Conservation (phyloP, 2,113 vertebrate species). For the Tylochromis polylepis region DNA sequence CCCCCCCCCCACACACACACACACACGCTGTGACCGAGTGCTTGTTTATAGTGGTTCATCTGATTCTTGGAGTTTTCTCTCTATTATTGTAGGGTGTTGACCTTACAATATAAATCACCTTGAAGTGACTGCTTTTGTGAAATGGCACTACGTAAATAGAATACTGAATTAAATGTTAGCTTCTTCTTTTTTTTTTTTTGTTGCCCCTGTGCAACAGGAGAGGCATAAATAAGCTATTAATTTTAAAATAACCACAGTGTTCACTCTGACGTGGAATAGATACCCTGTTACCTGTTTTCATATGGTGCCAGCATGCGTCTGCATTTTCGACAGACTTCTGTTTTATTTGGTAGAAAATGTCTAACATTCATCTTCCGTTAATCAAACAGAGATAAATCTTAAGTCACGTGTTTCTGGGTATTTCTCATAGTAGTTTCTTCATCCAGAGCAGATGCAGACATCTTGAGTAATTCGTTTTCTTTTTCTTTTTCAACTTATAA, state of each 20-base stretch:
- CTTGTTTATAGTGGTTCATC: background rate
- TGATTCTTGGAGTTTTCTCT: background rate
- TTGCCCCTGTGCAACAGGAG: background rate
- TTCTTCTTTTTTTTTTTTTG: background rate
- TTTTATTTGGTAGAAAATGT: background rate
- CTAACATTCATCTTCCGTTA: background rate
- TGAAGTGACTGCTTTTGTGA: background rate
- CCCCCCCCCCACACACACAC: no score
- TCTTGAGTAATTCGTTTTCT: background rate
- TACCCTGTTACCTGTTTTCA: background rate
- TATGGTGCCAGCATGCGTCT: background rate
- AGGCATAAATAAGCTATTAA: background rate
- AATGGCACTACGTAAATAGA: rapidly evolving
- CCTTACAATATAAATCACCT: background rate
- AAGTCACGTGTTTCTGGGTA: background rate
- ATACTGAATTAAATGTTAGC: background rate
- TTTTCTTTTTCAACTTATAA: background rate
- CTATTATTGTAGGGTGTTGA: background rate
- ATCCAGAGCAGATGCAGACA: background rate
- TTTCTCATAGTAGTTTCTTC: background rate
- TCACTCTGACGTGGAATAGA: background rate
- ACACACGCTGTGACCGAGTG: background rate
- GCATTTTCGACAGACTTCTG: background rate
- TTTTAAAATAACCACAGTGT: background rate
- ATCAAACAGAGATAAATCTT: background rate